phyloP scores from a whole-genome alignment of 2,888 invertebrate genomes.

The Mantis religiosa region DNA sequence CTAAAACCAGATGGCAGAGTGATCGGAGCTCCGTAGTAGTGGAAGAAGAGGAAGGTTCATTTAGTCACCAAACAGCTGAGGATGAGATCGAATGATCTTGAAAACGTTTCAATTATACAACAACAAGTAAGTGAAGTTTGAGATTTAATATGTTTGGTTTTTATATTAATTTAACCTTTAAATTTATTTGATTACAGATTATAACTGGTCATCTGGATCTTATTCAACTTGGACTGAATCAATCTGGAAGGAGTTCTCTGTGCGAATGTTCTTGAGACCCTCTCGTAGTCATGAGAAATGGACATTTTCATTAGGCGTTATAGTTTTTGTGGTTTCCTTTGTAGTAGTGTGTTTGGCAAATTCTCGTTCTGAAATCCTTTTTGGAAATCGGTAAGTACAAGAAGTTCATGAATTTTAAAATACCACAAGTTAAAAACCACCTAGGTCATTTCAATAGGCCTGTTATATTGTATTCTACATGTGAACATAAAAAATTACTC shows the following conservation, averaged over 20 bases:
- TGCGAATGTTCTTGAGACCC: conserved; percentile 75
- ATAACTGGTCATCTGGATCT: conserved; percentile 68
- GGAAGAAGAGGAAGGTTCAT: no score
- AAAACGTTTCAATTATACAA: no score
- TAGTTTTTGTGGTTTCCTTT: conserved; percentile 50
- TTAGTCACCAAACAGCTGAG: no score
- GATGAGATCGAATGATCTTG: no score
- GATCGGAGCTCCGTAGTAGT: no score
- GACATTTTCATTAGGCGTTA: conserved; percentile 52
- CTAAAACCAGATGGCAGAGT: no score
- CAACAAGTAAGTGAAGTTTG: no score
- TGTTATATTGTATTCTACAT: no score
- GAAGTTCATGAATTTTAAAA: background rate
- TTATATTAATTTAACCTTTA: background rate
- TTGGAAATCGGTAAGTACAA: conserved; percentile 35
- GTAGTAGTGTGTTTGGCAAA: conserved; percentile 52
- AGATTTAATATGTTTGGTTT: background rate
- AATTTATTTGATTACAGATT: conserved; percentile 52
- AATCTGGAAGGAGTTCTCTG: conserved; percentile 69
- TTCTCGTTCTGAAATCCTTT: conserved; percentile 48
- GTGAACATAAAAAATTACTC: no score
- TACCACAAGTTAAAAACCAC: no score
- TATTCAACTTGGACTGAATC: conserved; percentile 91
- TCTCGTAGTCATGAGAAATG: conserved; percentile 50
- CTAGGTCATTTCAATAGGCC: no score